Conservation (phyloP, 2,113 vertebrate genomes). For the Stegostoma tigrinum region DNA sequence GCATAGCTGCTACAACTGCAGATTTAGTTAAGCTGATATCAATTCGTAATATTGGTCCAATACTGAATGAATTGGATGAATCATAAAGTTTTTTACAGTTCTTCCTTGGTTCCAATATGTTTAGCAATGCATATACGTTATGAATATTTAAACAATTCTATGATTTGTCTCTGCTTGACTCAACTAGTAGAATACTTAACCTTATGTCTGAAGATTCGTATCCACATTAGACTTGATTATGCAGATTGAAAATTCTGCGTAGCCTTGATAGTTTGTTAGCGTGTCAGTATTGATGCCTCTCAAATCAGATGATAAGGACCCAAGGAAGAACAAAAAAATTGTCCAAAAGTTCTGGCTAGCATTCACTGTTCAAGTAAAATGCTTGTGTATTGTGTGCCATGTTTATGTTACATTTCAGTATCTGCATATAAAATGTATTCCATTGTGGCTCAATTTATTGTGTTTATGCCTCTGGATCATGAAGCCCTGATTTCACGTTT, state of each 20-base stretch:
- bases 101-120: not conserved
- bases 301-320: not conserved
- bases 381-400: not conserved
- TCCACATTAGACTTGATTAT: not conserved
- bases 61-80: not conserved
- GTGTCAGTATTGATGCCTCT: not conserved
- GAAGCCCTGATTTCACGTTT: too few species aligned
- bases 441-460: not conserved
- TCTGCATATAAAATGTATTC: not conserved
- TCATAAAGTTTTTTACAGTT: not conserved
- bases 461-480: too few species aligned
- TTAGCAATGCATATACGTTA: not conserved
- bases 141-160: not conserved
- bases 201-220: not conserved
- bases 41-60: not conserved
- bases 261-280: not conserved
- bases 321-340: not conserved
- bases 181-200: not conserved
- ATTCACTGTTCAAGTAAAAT: not conserved
- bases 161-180: not conserved
- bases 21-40: not conserved
- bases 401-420: not conserved
- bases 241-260: not conserved
- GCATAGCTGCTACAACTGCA: not conserved
- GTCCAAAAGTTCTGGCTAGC: not conserved